Percentiles rank a stretch among this genome's conserved stretches.
These are phyloP conservation scores for Papilio gigon DNA, from an alignment of 2,888 invertebrate genomes.

Conservation along the genomic window DNA sequence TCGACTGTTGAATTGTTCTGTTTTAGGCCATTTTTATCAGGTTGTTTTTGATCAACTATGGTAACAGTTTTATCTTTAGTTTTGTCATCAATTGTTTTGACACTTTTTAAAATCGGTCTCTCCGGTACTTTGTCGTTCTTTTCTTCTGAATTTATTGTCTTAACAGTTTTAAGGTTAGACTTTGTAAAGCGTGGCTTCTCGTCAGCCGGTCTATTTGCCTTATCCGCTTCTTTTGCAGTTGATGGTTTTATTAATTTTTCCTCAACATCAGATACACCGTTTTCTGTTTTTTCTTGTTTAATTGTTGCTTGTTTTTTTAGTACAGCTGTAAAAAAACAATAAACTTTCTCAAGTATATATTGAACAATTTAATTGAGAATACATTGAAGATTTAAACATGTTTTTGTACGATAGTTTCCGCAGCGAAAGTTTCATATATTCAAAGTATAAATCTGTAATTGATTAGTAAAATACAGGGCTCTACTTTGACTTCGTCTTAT, in stretches of 20 bases:
- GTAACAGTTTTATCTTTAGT: conserved; percentile 74
- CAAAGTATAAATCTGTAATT: neutral
- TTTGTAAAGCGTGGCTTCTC: conserved; percentile 71
- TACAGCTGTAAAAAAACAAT: conserved; percentile 62
- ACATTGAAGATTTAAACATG: too few relatives aligned
- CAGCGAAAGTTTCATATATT: neutral
- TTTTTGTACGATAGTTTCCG: neutral
- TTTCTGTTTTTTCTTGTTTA: conserved; percentile 71
- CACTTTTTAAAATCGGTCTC: conserved; percentile 66
- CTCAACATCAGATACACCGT: conserved; percentile 67
- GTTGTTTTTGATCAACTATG: conserved; percentile 67
- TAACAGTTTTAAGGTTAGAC: conserved; percentile 55
- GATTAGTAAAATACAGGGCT: too few relatives aligned
- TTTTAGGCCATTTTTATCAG: conserved; percentile 55
- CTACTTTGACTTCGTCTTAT: too few relatives aligned
- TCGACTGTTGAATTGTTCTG: conserved; percentile 48
- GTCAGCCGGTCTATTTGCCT: conserved; percentile 60
- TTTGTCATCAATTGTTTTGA: conserved; percentile 75
- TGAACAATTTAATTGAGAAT: neutral
- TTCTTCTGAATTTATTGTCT: conserved; percentile 58
- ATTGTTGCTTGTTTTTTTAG: conserved; percentile 77
- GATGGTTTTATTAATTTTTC: conserved; percentile 75
- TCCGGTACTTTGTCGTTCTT: conserved; percentile 62
- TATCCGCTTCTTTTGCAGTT: conserved; percentile 69
- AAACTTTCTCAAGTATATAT: neutral